These are phyloP conservation scores for Coracias cyanogaster DNA, from an alignment of 2,797 vertebrate species.

Conservation along the genomic window DNA sequence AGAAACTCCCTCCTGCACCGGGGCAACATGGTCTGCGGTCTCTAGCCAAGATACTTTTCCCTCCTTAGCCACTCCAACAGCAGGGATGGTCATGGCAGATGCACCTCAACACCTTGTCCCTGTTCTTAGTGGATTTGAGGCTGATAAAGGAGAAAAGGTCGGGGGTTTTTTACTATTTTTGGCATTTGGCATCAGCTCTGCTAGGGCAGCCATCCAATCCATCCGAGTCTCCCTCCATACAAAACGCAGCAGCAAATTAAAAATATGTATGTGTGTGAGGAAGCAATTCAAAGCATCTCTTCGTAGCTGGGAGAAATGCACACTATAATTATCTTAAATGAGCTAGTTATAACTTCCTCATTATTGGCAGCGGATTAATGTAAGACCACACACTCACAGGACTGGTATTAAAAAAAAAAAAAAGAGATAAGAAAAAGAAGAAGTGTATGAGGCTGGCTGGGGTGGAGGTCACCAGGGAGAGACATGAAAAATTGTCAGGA, in stretches of 20 bases:
- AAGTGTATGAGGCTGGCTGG: not conserved
- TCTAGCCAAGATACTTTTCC: not conserved
- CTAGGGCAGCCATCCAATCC: conserved; percentile 61
- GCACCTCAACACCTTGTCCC: not conserved
- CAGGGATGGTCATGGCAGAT: not conserved
- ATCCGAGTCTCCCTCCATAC: conserved; percentile 25
- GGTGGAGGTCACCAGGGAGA: not conserved
- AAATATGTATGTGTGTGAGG: conserved; percentile 9
- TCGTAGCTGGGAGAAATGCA: conserved; percentile 63
- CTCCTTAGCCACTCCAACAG: not conserved
- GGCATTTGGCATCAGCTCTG: conserved; percentile 38
- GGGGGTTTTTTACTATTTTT: not conserved
- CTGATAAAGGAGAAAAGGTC: not conserved
- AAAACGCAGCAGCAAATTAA: conserved; percentile 59
- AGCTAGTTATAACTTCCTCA: conserved; percentile 66
- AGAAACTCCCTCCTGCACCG: not conserved
- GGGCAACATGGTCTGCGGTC: accelerated
- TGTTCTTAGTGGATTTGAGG: not conserved
- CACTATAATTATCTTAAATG: conserved; percentile 66
- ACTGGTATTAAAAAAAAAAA: not conserved
- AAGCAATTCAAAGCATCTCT: conserved; percentile 68
- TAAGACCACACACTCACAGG: conserved; percentile 7
- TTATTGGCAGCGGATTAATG: conserved; percentile 38
- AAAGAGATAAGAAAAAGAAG: not conserved
- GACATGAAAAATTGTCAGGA: not conserved